A percentile compares a stretch with the other conserved stretches of the same genome.
These are phyloP conservation scores for Phocoena phocoena DNA, from an alignment of 2,113 vertebrate genomes.

Conservation along the genomic window DNA sequence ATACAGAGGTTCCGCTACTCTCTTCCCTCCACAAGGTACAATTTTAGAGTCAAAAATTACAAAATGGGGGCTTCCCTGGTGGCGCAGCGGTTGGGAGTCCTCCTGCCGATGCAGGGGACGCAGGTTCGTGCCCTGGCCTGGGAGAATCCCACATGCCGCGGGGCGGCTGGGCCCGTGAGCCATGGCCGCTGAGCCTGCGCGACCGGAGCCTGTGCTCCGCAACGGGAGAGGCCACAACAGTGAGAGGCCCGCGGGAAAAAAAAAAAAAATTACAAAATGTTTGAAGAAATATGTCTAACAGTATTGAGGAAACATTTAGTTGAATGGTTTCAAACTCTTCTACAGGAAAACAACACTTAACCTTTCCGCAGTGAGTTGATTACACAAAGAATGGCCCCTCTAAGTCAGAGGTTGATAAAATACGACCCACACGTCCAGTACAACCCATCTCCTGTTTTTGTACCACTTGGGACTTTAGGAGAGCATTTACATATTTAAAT, in stretches of 20 bases:
- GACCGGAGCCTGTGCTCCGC: no score
- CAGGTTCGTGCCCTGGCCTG: no score
- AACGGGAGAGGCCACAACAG: no score
- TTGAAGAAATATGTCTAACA: not conserved
- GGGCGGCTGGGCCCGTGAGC: no score
- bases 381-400: not conserved
- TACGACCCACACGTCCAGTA: not conserved
- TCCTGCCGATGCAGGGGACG: no score
- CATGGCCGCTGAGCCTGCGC: no score
- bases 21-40: not conserved
- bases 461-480: not conserved
- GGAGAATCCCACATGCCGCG: no score
- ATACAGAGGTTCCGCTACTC: not conserved
- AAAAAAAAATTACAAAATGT: not conserved
- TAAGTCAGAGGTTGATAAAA: not conserved
- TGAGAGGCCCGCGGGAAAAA: no score
- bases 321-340: not conserved
- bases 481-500: not conserved
- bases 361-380: not conserved
- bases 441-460: not conserved
- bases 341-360: not conserved
- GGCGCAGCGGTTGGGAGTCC: no score
- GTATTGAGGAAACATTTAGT: not conserved
- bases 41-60: slow-evolving; percentile 6
- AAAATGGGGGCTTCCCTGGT: not conserved